Evolutionary conservation across 2,888 invertebrate genomes (phyloP).

Genomic region (Polydrusus cervinus): DNA sequence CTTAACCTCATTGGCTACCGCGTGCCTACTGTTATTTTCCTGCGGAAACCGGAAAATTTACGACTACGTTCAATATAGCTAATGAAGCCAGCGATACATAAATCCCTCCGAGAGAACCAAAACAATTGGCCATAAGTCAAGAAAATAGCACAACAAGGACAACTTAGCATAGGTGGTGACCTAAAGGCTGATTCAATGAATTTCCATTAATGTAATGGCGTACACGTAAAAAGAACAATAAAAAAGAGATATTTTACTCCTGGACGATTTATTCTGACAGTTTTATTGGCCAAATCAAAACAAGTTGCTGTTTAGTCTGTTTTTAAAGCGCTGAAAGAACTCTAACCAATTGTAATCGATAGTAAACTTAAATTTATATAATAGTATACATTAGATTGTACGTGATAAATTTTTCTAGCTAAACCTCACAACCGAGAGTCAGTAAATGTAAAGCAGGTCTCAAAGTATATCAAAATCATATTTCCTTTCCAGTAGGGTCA

Average conservation of each 20-base stretch:
- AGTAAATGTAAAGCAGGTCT: too few species aligned
- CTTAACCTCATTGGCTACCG: constrained; percentile 61
- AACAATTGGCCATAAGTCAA: constrained; percentile 61
- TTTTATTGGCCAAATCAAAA: constrained; percentile 40
- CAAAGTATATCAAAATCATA: too few species aligned
- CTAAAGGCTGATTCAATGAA: constrained; percentile 34
- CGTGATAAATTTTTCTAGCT: too few species aligned
- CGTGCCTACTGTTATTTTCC: constrained; percentile 65
- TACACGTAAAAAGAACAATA: constrained; percentile 40
- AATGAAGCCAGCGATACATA: constrained; percentile 69
- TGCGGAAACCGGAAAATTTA: constrained; percentile 68
- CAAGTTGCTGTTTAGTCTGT: neutral
- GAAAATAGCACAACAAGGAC: constrained; percentile 60
- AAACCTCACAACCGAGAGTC: too few species aligned
- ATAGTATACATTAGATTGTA: too few species aligned
- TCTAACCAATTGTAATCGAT: too few species aligned
- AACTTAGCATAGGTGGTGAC: constrained; percentile 54
- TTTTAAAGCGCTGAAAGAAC: too few species aligned
- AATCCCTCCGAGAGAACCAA: constrained; percentile 64
- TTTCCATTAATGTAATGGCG: constrained; percentile 36
- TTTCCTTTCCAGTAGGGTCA: too few species aligned
- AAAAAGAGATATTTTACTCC: constrained; percentile 29
- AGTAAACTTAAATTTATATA: too few species aligned
- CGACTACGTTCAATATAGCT: constrained; percentile 66
- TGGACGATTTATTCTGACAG: constrained; percentile 41